These are phyloP conservation scores for Anastrepha obliqua DNA, from an alignment of 1,140 invertebrate genomes.

Conservation along the genomic window DNA sequence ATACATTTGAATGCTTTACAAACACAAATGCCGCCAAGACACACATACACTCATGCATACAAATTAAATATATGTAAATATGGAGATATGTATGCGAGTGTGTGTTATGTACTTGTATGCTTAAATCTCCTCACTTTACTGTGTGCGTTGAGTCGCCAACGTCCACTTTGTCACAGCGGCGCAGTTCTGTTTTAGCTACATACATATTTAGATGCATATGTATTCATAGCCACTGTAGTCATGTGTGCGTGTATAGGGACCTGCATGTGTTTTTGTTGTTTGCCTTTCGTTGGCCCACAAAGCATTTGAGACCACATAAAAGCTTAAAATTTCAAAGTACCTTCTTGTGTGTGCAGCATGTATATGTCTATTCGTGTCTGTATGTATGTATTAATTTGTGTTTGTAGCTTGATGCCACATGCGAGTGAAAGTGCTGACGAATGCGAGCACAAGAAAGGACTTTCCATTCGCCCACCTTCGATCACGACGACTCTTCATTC, in stretches of 20 bases:
- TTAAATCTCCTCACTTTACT: background rate
- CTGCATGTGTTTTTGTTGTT: background rate
- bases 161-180: slow-evolving; percentile 38
- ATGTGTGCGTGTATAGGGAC: background rate
- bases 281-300: slow-evolving; percentile 19
- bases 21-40: background rate
- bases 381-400: background rate
- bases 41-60: background rate
- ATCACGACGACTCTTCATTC: background rate
- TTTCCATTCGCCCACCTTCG: background rate
- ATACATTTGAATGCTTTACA: background rate
- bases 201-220: background rate
- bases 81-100: background rate
- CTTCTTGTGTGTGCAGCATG: background rate
- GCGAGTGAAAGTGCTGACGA: slow-evolving; percentile 47
- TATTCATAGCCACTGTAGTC: background rate
- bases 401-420: background rate
- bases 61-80: slow-evolving; percentile 13
- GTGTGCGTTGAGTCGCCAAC: background rate
- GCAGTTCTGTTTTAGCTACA: background rate
- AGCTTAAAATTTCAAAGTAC: slow-evolving; percentile 49
- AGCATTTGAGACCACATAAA: slow-evolving; percentile 44
- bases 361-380: background rate
- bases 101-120: background rate
- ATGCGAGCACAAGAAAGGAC: slow-evolving; percentile 11